Base-by-base conservation (phyloP, 1,140 invertebrate species). In the Bombyx mandarina region DNA sequence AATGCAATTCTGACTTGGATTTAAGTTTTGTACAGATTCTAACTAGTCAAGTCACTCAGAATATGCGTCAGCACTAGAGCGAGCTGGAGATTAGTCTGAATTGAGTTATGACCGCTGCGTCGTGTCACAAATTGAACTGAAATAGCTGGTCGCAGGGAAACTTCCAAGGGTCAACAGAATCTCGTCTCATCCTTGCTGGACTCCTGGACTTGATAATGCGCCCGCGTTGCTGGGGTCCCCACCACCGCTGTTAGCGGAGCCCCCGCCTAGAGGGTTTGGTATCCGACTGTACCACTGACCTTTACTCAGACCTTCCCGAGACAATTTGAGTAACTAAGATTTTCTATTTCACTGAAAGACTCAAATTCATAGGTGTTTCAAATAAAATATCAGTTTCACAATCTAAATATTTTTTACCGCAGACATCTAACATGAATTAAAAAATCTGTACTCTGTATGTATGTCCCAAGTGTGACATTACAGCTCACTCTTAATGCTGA, bases 271-370 rank as follows among this genome's bases (percentile, higher is more conserved):
- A 78, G 77, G 71, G 74, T 80, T 22, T 1, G 43, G 7, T 67
- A 54, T 5, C 67, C 64, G 57, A 67, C 64, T n/a, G 51, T 60
- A 75, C 71, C 63, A 52, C 48, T 12, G 69, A 79, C 82, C 85
- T 75, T 79, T 78, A 73, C 87, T 88, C 85, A 87, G 87, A 88
- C 87, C 87, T 88, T 88, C 85, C 85, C 87, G 82, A 75, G 87
- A 79, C 73, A 63, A 56, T 60, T 48, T 3, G 71, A 79, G 77
- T 75, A 83, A 85, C 73, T 45, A 48, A 61, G 55, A 68, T 63
- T 60, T 67, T 63, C 63, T 57, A 62, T 56, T 62, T 54, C n/a
- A n/a, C 2, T 35, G 26, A 35, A 47, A 42, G 9, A 50, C 18
- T 42, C 8, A 12, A 43, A 7, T 49, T 3, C 26, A 35, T 35